Percentiles rank a stretch among this genome's conserved stretches.
Evolutionary conservation across 2,888 invertebrate genomes (phyloP).

Genomic region (Andrena dorsata): DNA sequence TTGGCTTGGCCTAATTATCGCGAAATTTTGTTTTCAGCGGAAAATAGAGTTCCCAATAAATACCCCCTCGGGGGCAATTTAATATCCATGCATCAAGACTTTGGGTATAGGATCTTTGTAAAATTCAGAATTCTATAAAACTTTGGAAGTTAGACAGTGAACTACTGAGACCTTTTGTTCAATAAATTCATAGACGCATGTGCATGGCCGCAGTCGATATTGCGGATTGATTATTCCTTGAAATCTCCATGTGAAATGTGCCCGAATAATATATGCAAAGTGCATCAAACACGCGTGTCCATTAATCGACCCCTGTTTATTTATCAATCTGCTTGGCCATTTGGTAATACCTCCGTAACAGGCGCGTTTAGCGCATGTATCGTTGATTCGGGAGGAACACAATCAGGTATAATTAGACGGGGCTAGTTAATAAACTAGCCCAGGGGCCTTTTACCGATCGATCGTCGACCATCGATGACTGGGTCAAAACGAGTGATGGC

Average conservation of each 20-base stretch:
- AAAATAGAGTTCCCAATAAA: conserved; percentile 56
- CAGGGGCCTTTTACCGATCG: conserved; percentile 58
- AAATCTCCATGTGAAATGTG: conserved; percentile 18
- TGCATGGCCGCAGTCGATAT: no score
- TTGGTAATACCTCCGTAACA: conserved; percentile 43
- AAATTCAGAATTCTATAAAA: background rate
- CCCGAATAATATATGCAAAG: conserved; percentile 16
- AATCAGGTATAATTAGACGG: conserved; percentile 59
- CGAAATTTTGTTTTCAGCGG: conserved; percentile 76
- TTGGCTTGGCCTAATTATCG: conserved; percentile 78
- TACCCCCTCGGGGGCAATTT: background rate
- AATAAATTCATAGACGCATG: background rate
- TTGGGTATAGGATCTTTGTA: background rate
- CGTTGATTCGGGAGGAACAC: conserved; percentile 45
- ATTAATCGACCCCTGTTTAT: conserved; percentile 50
- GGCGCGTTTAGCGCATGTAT: conserved; percentile 35
- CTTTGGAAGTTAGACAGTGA: background rate
- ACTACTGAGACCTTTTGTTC: background rate
- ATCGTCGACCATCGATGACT: conserved; percentile 37
- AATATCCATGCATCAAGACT: background rate
- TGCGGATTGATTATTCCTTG: conserved; percentile 31
- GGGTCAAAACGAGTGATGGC: conserved; percentile 34
- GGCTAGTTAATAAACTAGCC: conserved; percentile 66
- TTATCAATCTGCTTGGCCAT: conserved; percentile 53
- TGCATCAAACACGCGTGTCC: conserved; percentile 17